Conservation (phyloP, 1,140 invertebrate species). For the Zaprionus ghesquierei region DNA sequence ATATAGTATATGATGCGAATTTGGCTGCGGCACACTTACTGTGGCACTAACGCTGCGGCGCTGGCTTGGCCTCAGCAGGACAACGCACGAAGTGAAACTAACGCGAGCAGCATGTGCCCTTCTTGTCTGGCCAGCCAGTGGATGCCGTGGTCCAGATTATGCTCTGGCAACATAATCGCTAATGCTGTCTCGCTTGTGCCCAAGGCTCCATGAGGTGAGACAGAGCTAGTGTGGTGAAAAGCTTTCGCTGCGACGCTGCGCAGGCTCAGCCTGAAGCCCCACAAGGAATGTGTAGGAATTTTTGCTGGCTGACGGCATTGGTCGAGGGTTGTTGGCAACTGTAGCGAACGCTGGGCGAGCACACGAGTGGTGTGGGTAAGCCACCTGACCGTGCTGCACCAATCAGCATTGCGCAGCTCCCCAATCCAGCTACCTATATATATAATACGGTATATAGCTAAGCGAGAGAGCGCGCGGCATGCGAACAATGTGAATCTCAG, state of each 20-base stretch:
- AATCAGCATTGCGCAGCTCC: conserved; percentile 43
- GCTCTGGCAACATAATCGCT: conserved; percentile 60
- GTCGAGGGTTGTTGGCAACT: conserved; percentile 72
- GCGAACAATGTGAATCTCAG: conserved; percentile 66
- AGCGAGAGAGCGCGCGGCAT: conserved; percentile 20
- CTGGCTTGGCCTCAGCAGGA: conserved; percentile 81
- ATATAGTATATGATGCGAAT: conserved; percentile 36
- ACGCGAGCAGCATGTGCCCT: conserved; percentile 71
- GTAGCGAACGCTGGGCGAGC: conserved; percentile 41
- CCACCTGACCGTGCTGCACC: conserved; percentile 55
- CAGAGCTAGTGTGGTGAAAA: conserved; percentile 69
- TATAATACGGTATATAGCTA: background rate
- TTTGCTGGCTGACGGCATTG: conserved; percentile 48
- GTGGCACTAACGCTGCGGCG: conserved; percentile 61
- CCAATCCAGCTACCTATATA: background rate
- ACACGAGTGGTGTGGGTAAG: background rate
- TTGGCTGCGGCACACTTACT: conserved; percentile 30
- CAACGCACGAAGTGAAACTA: conserved; percentile 82
- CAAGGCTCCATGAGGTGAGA: background rate
- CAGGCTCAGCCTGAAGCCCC: conserved; percentile 42
- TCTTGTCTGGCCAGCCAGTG: conserved; percentile 70
- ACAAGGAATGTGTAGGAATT: conserved; percentile 55
- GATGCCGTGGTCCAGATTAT: conserved; percentile 71
- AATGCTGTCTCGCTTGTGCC: conserved; percentile 37
- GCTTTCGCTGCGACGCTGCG: conserved; percentile 44